phyloP scores from a whole-genome alignment of 2,113 vertebrate genomes.

The Grantiella picta region DNA sequence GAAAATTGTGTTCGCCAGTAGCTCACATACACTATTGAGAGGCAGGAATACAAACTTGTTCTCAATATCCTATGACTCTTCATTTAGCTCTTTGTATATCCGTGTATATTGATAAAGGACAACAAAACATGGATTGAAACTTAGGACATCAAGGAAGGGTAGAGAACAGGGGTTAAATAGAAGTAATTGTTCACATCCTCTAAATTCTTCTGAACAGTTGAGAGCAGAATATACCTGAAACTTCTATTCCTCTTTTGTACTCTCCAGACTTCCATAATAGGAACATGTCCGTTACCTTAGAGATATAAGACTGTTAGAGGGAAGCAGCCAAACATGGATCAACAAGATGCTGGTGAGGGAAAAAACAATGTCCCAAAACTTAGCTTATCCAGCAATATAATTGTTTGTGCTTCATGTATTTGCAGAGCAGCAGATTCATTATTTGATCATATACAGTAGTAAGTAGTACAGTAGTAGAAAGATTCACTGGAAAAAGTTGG shows the following conservation, averaged over 20 bases:
- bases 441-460: background rate
- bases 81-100: constrained; percentile 24
- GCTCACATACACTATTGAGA: background rate
- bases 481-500: background rate
- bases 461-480: background rate
- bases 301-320: background rate
- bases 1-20: background rate
- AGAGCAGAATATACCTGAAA: background rate
- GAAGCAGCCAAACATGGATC: background rate
- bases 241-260: background rate
- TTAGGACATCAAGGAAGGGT: background rate
- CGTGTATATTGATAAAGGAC: background rate
- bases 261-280: background rate
- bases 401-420: background rate
- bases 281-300: background rate
- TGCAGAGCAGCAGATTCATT: background rate
- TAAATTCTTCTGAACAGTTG: background rate
- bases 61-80: background rate
- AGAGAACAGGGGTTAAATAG: constrained; percentile 18
- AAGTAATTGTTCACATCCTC: background rate
- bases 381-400: background rate
- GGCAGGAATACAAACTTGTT: background rate
- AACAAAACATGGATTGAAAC: constrained; percentile 20
- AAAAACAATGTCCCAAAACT: background rate
- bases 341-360: background rate